These are phyloP conservation scores for Apodemus agrarius DNA, from an alignment of 2,797 vertebrate genomes.

Conservation along the genomic window DNA sequence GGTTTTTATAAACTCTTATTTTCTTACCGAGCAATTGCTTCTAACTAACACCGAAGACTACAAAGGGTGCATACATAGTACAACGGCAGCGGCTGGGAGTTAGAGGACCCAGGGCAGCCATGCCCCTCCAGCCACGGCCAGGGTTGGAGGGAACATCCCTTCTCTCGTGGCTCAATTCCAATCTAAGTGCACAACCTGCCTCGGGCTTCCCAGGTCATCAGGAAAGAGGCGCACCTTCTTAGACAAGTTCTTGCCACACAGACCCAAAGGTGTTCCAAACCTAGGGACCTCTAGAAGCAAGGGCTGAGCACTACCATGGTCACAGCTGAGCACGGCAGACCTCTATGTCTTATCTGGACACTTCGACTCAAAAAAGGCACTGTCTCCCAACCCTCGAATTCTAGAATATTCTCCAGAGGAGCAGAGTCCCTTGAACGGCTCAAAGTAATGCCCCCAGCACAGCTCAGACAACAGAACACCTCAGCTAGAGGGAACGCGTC, in stretches of 20 bases:
- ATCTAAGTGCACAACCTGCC: not conserved
- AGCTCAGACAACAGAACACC: not conserved
- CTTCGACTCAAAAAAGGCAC: not conserved
- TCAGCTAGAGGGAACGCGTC: not conserved
- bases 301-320: not conserved
- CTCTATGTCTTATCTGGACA: not conserved
- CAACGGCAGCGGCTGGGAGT: slow-evolving; percentile 76
- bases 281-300: not conserved
- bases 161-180: not conserved
- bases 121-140: not conserved
- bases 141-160: not conserved
- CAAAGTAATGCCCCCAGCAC: not conserved
- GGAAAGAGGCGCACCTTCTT: not conserved
- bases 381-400: not conserved
- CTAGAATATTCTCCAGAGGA: not conserved
- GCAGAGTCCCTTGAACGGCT: not conserved
- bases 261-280: not conserved
- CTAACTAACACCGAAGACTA: slow-evolving; percentile 91
- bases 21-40: slow-evolving; percentile 90
- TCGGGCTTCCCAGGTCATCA: not conserved
- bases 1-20: slow-evolving; percentile 93
- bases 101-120: not conserved
- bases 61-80: slow-evolving; percentile 86
- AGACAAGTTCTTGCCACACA: not conserved
- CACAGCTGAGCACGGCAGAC: too few species aligned